Evolutionary conservation across 2,888 invertebrate species (phyloP).

Genomic region (Drosophila mulleri): DNA sequence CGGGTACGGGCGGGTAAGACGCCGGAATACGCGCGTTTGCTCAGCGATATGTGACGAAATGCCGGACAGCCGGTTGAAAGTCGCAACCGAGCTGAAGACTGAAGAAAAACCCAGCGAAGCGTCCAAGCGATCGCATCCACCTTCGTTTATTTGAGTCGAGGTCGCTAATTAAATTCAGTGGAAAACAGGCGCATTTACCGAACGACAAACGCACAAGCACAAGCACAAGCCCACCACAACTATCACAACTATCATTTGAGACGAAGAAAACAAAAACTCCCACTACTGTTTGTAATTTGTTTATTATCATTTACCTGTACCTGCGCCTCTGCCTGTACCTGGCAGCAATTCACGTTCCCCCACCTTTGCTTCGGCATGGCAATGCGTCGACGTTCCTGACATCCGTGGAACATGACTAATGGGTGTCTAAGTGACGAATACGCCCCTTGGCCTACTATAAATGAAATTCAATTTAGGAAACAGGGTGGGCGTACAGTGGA

Average conservation of each 20-base stretch:
- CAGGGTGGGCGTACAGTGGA: background rate
- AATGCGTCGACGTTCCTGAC: constrained; percentile 58
- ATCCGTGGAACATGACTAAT: constrained; percentile 65
- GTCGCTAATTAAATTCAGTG: constrained; percentile 80
- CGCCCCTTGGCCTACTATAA: constrained; percentile 36
- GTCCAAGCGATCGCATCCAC: constrained; percentile 81
- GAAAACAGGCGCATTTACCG: constrained; percentile 75
- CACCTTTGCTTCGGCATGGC: constrained; percentile 20
- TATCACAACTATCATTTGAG: constrained; percentile 14
- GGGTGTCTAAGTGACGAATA: constrained; percentile 66
- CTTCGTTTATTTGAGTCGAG: constrained; percentile 72
- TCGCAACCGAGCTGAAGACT: constrained; percentile 38
- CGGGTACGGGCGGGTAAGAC: background rate
- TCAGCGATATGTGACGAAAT: constrained; percentile 75
- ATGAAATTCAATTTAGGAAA: background rate
- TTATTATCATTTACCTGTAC: constrained; percentile 44
- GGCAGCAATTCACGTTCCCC: constrained; percentile 21
- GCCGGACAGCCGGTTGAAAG: constrained; percentile 46
- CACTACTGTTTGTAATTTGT: constrained; percentile 50
- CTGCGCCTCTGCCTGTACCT: background rate
- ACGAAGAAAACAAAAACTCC: constrained; percentile 25
- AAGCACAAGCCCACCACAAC: constrained; percentile 21
- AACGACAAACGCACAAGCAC: constrained; percentile 9
- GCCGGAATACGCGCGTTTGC: constrained; percentile 46
- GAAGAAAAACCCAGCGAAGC: constrained; percentile 70